These are phyloP conservation scores for Muricea muricata DNA, from an alignment of 92 coral and sea anemone genomes.

Conservation along the genomic window DNA sequence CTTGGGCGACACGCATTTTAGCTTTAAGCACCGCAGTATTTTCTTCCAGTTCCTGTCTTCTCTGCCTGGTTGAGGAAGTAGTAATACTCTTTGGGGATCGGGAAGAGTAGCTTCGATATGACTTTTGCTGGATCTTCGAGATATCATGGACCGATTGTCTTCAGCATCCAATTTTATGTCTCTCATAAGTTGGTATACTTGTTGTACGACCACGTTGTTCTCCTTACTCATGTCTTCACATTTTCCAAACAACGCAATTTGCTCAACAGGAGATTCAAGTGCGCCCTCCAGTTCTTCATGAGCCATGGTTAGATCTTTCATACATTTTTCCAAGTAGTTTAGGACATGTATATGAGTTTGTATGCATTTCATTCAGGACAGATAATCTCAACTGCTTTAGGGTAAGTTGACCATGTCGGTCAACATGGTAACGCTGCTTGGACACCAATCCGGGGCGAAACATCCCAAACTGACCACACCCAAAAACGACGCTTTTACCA, in stretches of 20 bases:
- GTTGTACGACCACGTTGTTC: slow-evolving; percentile 28
- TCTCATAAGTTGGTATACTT: slow-evolving; percentile 36
- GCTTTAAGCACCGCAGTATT: slow-evolving; percentile 52
- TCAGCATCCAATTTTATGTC: slow-evolving; percentile 19
- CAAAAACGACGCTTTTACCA: too few relatives aligned
- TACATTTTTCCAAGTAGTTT: slow-evolving; percentile 25
- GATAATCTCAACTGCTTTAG: too few relatives aligned
- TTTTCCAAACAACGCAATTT: slow-evolving; percentile 22
- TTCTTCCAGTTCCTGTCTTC: slow-evolving; percentile 52
- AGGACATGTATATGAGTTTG: too few relatives aligned
- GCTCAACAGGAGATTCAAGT: slow-evolving; percentile 22
- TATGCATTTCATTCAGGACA: too few relatives aligned
- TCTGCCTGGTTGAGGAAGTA: slow-evolving; percentile 31
- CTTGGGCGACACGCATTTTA: slow-evolving; percentile 40
- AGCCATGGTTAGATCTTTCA: slow-evolving; percentile 7
- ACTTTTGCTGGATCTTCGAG: slow-evolving; percentile 18
- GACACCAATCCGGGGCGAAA: too few relatives aligned
- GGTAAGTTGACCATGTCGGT: too few relatives aligned
- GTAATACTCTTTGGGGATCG: background rate
- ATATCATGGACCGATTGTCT: background rate
- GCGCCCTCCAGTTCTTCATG: slow-evolving; percentile 41
- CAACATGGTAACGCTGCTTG: too few relatives aligned
- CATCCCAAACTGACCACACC: too few relatives aligned
- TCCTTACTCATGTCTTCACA: slow-evolving; percentile 39
- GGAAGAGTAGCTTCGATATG: background rate